Conservation (phyloP, 2,888 invertebrate species). For the Alitta virens region DNA sequence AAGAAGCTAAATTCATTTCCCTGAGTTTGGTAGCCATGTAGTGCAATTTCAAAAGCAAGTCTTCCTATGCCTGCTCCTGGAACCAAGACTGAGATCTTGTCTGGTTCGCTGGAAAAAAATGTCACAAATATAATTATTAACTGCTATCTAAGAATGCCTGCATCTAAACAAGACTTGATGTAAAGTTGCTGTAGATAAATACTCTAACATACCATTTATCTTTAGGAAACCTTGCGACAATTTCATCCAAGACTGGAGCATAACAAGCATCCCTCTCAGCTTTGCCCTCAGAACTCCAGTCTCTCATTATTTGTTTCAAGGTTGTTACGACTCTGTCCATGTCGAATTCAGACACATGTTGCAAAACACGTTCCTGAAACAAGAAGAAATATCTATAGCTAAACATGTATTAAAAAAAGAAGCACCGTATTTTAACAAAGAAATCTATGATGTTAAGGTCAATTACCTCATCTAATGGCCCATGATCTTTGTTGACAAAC, state of each 20-base stretch:
- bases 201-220: conserved; percentile 41
- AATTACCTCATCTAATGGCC: conserved; percentile 9
- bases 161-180: too few species aligned
- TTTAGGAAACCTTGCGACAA: conserved; percentile 70
- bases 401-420: background rate
- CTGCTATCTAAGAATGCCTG: too few species aligned
- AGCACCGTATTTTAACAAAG: background rate
- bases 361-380: background rate
- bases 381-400: background rate
- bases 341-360: conserved; percentile 28
- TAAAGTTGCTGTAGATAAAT: too few species aligned
- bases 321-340: conserved; percentile 87
- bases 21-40: conserved; percentile 84
- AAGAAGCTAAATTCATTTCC: conserved; percentile 98
- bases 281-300: conserved; percentile 87
- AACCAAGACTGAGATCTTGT: conserved; percentile 75
- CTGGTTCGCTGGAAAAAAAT: conserved; percentile 13
- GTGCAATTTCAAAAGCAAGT: conserved; percentile 89
- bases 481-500: conserved; percentile 70
- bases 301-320: conserved; percentile 92
- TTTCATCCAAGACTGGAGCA: conserved; percentile 81
- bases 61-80: conserved; percentile 96
- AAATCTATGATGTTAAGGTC: background rate
- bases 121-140: background rate
- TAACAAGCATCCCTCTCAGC: conserved; percentile 84